A percentile compares a stretch with the other conserved stretches of the same genome.
Evolutionary conservation across 2,888 invertebrate species (phyloP).

Genomic region (Drosophila paranaensis): DNA sequence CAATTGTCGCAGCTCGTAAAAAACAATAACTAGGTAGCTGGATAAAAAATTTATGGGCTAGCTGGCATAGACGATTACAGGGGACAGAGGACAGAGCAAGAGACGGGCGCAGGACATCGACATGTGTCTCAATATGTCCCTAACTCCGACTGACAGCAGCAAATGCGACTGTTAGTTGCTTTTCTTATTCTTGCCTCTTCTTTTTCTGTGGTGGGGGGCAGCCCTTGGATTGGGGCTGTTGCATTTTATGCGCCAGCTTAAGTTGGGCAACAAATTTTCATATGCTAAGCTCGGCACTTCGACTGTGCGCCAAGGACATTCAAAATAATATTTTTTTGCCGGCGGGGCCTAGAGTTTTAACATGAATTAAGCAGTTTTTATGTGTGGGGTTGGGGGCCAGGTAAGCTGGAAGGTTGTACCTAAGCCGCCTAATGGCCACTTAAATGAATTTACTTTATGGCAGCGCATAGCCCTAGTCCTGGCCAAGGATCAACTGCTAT

Average conservation of each 20-base stretch:
- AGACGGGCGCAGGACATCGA: conserved; percentile 49
- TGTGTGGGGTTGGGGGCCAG: conserved; percentile 31
- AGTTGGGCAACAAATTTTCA: conserved; percentile 68
- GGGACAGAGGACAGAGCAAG: not conserved
- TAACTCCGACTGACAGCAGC: conserved; percentile 61
- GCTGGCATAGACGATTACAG: conserved; percentile 25
- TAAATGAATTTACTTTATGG: conserved; percentile 73
- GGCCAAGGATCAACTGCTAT: conserved; percentile 49
- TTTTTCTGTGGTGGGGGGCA: not conserved
- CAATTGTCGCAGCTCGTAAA: conserved; percentile 78
- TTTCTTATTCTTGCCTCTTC: not conserved
- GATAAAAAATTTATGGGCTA: conserved; percentile 76
- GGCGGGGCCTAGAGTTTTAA: conserved; percentile 38
- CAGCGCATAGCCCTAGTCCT: conserved; percentile 13
- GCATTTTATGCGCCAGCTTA: conserved; percentile 71
- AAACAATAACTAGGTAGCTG: conserved; percentile 68
- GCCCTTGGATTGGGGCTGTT: conserved; percentile 23
- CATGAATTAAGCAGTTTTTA: conserved; percentile 69
- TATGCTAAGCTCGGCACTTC: conserved; percentile 30
- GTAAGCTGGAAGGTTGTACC: conserved; percentile 14
- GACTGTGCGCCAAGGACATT: conserved; percentile 32
- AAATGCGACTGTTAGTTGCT: conserved; percentile 33
- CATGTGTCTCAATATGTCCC: conserved; percentile 64
- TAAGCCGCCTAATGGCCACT: conserved; percentile 74
- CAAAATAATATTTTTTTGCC: conserved; percentile 59